Base-by-base conservation (phyloP, 2,888 invertebrate species). In the Drosophila nigricruria region DNA sequence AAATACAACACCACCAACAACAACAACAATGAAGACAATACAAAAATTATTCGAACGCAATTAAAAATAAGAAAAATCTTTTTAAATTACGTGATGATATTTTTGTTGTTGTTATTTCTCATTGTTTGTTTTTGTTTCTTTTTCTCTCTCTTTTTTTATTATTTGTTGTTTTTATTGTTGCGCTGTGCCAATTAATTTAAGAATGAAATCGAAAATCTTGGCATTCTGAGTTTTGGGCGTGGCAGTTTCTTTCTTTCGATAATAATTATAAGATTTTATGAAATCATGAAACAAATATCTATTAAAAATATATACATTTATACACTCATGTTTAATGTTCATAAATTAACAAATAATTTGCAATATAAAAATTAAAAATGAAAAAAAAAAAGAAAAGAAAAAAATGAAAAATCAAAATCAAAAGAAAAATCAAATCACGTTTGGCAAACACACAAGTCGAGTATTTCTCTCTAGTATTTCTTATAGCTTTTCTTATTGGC, bases 191-290 rank as follows among this genome's bases (percentile, higher is more conserved):
- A 84, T 84, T 84, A 81, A 87, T 89, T 89, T 79, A 79, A 84
- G 89, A 87, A 84, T 87, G 84, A 89, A 84, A 86, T 87, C 84
- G 89, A 83, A 79, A 83, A 80, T 77, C 87, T 86, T 82, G 74
- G 73, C 80, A 74, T 56, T 45, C 30, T 50, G 52, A 50, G 42
- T 12, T 56, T 27, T 50, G 40, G 34, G 50, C 50, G 52, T 59
- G 58, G 36, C 58, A 32, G 5, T 20, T 23, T 20, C 20, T 12
- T 14, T 16, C 20, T 1, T 23, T n/a, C 8, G 49, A 30, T 30
- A 30, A 50, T 34, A 50, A 32, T 32, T 32, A 14, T 16, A 16
- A 36, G n/a, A 23, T 52, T 23, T 23, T 9, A 38, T 38, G 38
- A 53, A 27, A 38, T 36, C 25, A 25, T 9, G 23, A 32, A 30